Evolutionary conservation across 2,888 invertebrate genomes (phyloP), one percentile per base, ranked within the genome.

Genomic region (Zaprionus bogoriensis): DNA sequence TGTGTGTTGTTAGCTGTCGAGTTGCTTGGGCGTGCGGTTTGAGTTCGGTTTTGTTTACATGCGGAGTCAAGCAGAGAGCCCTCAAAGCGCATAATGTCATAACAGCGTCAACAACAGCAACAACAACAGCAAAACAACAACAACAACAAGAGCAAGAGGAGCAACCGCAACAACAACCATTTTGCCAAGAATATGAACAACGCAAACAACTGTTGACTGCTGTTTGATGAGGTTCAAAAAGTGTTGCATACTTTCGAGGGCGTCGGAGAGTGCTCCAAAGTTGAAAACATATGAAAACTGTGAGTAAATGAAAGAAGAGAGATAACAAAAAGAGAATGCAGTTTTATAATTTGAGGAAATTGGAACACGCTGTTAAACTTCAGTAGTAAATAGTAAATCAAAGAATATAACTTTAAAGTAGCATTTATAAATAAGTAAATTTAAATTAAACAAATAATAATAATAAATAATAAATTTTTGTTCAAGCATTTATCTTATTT

Each of bases 21-120:
- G 17, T 39, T 32, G 67, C 64, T 60, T 57, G 20, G 4, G n/a
- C n/a, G 30, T 10, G 30, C 22, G 25, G 19, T 51, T 62, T 14
- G 39, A 67, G 58, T 36, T 41, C 14, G 23, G 32, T 53, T 53
- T 57, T 69, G 63, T 69, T 63, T 77, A 54, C 63, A 69, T 55
- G 50, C 36, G 5, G 17, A 47, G 60, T 44, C 61, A 51, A 39
- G 39, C 45, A 14, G 22, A 25, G 27, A 6, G 42, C 6, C 28
- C 38, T 36, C 12, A 54, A 32, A 28, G 42, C 53, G 53, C 41
- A 54, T 48, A 52, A 54, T 59, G 27, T 53, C 54, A 47, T 45
- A 67, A 39, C 53, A 51, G 28, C 32, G 17, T 32, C 23, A 39
- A 38, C 14, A 60, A 27, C 19, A 27, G 42, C 41, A 14, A 14